Evolutionary conservation across 2,797 vertebrate species (phyloP), one percentile per base, ranked within the genome.

Genomic region (Naso thynnoides): DNA sequence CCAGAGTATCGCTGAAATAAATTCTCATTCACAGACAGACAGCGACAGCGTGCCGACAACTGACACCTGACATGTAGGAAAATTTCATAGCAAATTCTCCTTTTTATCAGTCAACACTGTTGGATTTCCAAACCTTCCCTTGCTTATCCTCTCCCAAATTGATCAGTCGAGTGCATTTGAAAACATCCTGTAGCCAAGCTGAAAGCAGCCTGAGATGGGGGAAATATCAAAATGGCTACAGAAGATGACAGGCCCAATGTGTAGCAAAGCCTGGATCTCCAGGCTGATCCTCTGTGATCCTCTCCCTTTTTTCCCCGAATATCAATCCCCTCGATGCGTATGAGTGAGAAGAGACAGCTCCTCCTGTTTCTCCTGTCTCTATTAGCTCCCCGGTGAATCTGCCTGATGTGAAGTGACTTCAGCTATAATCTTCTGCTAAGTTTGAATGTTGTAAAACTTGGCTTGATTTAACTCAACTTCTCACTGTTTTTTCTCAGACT

Each of bases 171-270:
- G 88, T 89, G 78, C 85, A 89, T 94, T 92, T 92, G 89, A 94
- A 95, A 96, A 95, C 94, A 92, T 92, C 91, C 88, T 92, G 94
- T 89, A 91, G 93, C 92, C 89, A 89, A 89, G 86, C 89, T 89
- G 94, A 95, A 94, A 93, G 92, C 92, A 88, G 84, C 87, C 91
- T 92, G 90, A 94, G 62, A 76, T 9, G 27, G 27, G 86, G 88
- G 21, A 92, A 93, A 94, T 94, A 96, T 95, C 94, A 95, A 94
- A 96, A 94, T 94, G 91, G 75, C 92, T 91, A 68, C 91, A 84
- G 92, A 90, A 83, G 96, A 91, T 96, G 96, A 95, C 95, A 95
- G 92, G 84, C 88, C 90, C 94, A 93, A 94, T 94, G 89, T 92
- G 94, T 91, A 91, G 90, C 91, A 92, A 94, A 91, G 91, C 85